A percentile compares a stretch with the other conserved stretches of the same genome.
Evolutionary conservation across 1,140 invertebrate genomes (phyloP).

Genomic region (Harlomillsia oculata): DNA sequence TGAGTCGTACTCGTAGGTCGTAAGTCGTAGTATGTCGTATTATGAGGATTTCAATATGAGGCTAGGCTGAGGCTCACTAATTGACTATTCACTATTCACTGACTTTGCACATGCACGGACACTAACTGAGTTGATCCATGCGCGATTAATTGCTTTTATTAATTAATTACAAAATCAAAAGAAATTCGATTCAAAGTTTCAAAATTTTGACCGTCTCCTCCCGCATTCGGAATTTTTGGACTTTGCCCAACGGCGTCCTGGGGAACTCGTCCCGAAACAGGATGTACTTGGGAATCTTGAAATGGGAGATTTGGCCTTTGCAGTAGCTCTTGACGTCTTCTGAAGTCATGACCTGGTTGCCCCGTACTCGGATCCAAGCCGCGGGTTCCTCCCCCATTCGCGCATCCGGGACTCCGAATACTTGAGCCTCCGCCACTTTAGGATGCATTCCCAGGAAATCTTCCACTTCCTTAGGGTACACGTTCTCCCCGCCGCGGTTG

Average conservation of each 20-base stretch:
- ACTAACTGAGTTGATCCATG: neutral
- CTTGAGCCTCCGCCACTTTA: slow-evolving; percentile 48
- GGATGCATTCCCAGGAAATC: slow-evolving; percentile 51
- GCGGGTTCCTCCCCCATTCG: slow-evolving; percentile 53
- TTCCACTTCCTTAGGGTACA: slow-evolving; percentile 55
- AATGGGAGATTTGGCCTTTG: slow-evolving; percentile 49
- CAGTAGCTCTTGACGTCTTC: slow-evolving; percentile 48
- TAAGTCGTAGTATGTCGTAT: neutral
- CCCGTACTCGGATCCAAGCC: slow-evolving; percentile 48
- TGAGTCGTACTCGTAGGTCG: too few species aligned
- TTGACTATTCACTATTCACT: neutral
- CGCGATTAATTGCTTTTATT: neutral
- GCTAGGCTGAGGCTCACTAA: neutral
- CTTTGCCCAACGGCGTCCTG: slow-evolving; percentile 48
- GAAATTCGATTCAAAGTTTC: neutral
- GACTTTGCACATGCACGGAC: neutral
- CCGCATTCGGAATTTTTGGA: slow-evolving; percentile 39
- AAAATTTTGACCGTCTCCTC: slow-evolving; percentile 37
- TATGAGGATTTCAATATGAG: neutral
- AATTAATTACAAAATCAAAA: neutral
- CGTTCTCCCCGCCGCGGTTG: slow-evolving; percentile 58
- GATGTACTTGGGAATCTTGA: slow-evolving; percentile 50
- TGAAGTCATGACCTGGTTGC: slow-evolving; percentile 38
- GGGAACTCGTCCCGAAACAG: slow-evolving; percentile 46
- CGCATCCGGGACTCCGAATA: slow-evolving; percentile 53